These are phyloP conservation scores for Hylaeus volcanicus DNA, from an alignment of 1,140 invertebrate species.

Conservation along the genomic window DNA sequence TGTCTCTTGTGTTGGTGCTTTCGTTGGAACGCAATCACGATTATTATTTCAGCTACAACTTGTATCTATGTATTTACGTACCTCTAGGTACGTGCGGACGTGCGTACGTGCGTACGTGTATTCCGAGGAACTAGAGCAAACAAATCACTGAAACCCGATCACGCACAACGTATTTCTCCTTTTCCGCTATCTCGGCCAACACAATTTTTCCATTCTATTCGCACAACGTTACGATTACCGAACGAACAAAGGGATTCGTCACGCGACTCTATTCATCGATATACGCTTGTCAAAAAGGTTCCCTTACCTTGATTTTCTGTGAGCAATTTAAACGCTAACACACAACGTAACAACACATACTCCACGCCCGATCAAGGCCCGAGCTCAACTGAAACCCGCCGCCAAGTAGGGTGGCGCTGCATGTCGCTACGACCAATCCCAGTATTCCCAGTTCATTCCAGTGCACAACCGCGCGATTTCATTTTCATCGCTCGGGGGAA, in stretches of 20 bases:
- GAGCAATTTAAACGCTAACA: slow-evolving; percentile 68
- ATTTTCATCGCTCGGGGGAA: slow-evolving; percentile 22
- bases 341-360: slow-evolving; percentile 65
- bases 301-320: slow-evolving; percentile 75
- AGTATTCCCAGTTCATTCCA: background rate
- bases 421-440: slow-evolving; percentile 66
- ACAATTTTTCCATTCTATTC: background rate
- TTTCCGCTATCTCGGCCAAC: background rate
- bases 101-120: background rate
- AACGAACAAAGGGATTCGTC: background rate
- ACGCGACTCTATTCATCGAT: background rate
- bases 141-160: slow-evolving; percentile 12
- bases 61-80: too few species aligned
- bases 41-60: background rate
- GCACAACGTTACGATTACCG: background rate
- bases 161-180: background rate
- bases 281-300: background rate
- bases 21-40: slow-evolving; percentile 23
- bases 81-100: background rate
- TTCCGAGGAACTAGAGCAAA: slow-evolving; percentile 12
- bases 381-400: slow-evolving; percentile 72
- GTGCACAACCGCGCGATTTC: slow-evolving; percentile 51
- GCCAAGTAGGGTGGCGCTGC: slow-evolving; percentile 57
- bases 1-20: slow-evolving; percentile 39
- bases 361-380: slow-evolving; percentile 65